Evolutionary conservation across 2,888 invertebrate species (phyloP).

Genomic region (Epiblema foenella): DNA sequence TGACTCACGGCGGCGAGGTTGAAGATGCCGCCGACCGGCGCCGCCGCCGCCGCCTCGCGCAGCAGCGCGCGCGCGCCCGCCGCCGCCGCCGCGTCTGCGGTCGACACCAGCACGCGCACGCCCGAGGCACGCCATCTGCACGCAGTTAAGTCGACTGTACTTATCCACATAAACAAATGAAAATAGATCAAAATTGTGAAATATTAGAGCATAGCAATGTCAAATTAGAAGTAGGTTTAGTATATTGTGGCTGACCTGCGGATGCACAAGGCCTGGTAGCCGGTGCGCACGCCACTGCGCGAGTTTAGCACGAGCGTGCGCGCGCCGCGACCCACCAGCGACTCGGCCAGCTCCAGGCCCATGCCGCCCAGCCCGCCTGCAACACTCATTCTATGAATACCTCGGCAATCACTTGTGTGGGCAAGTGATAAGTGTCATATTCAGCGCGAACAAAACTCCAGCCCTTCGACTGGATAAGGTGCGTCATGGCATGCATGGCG

Average conservation of each 20-base stretch:
- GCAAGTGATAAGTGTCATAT: no score
- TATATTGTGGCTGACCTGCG: slow-evolving; percentile 85
- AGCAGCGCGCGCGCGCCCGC: slow-evolving; percentile 87
- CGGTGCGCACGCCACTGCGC: slow-evolving; percentile 94
- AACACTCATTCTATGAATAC: no score
- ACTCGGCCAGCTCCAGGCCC: slow-evolving; percentile 96
- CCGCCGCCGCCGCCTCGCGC: slow-evolving; percentile 85
- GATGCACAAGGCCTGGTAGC: slow-evolving; percentile 95
- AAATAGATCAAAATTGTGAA: no score
- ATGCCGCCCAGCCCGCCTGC: slow-evolving; percentile 96
- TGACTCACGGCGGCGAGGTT: slow-evolving; percentile 97
- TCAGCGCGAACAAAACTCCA: no score
- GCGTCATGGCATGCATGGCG: no score
- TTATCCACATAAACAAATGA: no score
- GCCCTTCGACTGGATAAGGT: no score
- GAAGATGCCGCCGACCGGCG: slow-evolving; percentile 94
- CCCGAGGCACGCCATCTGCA: slow-evolving; percentile 86
- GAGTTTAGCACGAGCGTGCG: slow-evolving; percentile 93
- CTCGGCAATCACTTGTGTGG: no score
- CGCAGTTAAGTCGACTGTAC: no score
- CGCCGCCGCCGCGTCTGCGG: slow-evolving; percentile 85
- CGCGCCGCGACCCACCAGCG: slow-evolving; percentile 95
- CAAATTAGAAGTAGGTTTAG: no score
- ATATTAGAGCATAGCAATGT: no score
- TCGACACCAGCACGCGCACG: slow-evolving; percentile 86